These are phyloP conservation scores for Bombus haemorrhoidalis DNA, from an alignment of 1,140 invertebrate genomes.

Conservation along the genomic window DNA sequence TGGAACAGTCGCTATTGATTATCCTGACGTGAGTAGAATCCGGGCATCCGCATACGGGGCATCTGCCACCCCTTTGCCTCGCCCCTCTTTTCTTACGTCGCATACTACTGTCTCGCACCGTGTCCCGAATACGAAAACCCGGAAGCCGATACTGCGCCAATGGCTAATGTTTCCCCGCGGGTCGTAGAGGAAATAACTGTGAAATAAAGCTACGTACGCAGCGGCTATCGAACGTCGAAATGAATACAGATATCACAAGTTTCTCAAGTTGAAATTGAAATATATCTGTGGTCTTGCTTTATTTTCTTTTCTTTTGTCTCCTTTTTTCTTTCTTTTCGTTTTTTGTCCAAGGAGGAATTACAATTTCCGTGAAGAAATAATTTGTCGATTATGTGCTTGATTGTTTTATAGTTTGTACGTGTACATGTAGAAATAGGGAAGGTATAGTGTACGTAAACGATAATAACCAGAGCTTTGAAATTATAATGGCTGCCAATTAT, in stretches of 20 bases:
- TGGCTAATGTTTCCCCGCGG: conserved; percentile 17
- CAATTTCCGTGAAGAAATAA: too few relatives aligned
- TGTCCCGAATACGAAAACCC: conserved; percentile 36
- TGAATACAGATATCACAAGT: not conserved
- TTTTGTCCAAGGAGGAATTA: too few relatives aligned
- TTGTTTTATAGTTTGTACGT: too few relatives aligned
- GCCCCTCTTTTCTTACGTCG: conserved; percentile 22
- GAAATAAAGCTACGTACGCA: not conserved
- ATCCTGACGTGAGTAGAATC: conserved; percentile 67
- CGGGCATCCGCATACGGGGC: conserved; percentile 44
- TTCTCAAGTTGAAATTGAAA: not conserved
- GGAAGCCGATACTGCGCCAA: conserved; percentile 25
- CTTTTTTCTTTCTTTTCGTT: fast-evolving
- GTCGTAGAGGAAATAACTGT: conserved; percentile 14
- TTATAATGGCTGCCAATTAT: too few relatives aligned
- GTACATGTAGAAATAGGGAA: too few relatives aligned
- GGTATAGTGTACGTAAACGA: too few relatives aligned
- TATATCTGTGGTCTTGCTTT: fast-evolving
- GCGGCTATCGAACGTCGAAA: not conserved
- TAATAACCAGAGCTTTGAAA: too few relatives aligned
- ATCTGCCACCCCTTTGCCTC: conserved; percentile 16
- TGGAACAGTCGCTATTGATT: conserved; percentile 68
- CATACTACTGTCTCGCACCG: not conserved
- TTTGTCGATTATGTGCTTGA: too few relatives aligned
- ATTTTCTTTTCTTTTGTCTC: fast-evolving